Conservation (phyloP, 2,797 vertebrate genomes). For the Setipinna tenuifilis region DNA sequence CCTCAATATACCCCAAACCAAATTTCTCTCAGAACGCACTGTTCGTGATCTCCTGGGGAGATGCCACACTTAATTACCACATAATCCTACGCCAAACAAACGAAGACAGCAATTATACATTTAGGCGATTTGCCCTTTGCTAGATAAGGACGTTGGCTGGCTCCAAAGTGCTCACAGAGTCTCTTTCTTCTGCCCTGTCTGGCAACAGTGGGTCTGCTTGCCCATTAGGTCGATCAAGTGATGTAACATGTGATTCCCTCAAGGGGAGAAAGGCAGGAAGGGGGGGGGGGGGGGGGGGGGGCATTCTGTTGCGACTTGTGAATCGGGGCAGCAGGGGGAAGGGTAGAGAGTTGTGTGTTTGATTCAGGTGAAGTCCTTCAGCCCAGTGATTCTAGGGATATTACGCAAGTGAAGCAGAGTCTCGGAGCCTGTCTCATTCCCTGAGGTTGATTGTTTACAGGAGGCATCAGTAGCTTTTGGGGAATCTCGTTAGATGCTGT, state of each 20-base stretch:
- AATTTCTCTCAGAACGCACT: not conserved
- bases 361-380: not conserved
- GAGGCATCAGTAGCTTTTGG: not conserved
- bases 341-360: not conserved
- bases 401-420: not conserved
- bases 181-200: conserved; percentile 50
- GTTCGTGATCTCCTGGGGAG: not conserved
- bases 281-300: conserved; percentile 1
- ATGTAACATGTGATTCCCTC: conserved; percentile 70
- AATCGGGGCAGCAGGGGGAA: not conserved
- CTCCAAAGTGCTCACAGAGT: conserved; percentile 55
- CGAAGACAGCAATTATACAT: not conserved
- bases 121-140: not conserved
- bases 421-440: not conserved
- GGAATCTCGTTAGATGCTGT: not conserved
- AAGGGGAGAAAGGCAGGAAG: not conserved
- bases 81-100: not conserved
- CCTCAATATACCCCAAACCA: not conserved
- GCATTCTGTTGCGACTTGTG: not conserved
- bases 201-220: not conserved
- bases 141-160: conserved; percentile 17
- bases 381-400: not conserved
- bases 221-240: conserved; percentile 66
- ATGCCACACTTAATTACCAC: not conserved
- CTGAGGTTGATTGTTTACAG: not conserved